Evolutionary conservation across 2,888 invertebrate genomes (phyloP).

Genomic region (Hetaerina titia): DNA sequence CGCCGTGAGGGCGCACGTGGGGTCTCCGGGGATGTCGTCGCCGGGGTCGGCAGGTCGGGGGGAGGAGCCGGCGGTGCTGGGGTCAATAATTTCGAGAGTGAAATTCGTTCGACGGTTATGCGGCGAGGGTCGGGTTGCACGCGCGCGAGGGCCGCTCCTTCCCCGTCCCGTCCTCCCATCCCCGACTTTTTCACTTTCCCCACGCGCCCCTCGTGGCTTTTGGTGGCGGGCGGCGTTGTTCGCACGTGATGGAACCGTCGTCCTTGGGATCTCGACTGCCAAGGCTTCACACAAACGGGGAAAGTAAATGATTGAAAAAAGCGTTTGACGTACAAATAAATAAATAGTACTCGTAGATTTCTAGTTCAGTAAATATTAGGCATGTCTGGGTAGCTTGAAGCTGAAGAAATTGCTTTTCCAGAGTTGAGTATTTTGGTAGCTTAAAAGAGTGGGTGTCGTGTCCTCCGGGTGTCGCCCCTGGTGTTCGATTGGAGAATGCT

Average conservation of each 20-base stretch:
- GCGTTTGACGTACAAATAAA: too few species aligned
- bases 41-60: neutral
- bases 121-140: neutral
- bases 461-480: too few species aligned
- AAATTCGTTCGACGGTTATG: neutral
- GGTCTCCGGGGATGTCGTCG: neutral
- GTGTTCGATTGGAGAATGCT: too few species aligned
- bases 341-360: too few species aligned
- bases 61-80: neutral
- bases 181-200: neutral
- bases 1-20: neutral
- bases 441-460: too few species aligned
- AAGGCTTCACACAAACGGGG: too few species aligned
- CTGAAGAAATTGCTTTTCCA: too few species aligned
- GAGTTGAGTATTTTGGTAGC: too few species aligned
- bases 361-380: too few species aligned
- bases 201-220: neutral
- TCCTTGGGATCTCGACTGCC: too few species aligned
- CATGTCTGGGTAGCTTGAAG: too few species aligned
- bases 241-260: neutral
- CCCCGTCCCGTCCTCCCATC: neutral
- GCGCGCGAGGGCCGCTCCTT: neutral
- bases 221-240: neutral
- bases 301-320: too few species aligned
- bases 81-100: slow-evolving; percentile 24